Base-by-base conservation (phyloP, 2,888 invertebrate species). In the Troglohyphantes excavatus region DNA sequence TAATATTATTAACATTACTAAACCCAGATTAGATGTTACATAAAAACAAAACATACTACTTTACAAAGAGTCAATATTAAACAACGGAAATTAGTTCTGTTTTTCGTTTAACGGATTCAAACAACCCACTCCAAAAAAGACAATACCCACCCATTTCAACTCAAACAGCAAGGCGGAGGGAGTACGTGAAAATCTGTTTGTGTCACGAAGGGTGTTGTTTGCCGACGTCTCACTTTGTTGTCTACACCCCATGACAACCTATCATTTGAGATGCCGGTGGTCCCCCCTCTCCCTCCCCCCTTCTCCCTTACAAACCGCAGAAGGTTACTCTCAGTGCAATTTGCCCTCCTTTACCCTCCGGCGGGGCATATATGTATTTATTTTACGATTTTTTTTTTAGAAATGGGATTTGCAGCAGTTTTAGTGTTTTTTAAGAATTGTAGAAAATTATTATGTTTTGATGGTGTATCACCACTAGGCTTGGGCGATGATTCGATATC, bases 201-300 rank as follows among this genome's bases (percentile, higher is more conserved):
- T 63, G 65, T 75, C 53, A 46, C 46, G 27, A 19, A 59, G 85
- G 85, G 76, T 76, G 85, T 85, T 68, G 85, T 85, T 85, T 85
- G 76, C 67, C 63, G 87, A 81, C 81, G 73, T 29, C 81, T 88
- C 81, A 88, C 67, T 88, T 73, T 88, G 87, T 88, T 88, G 67
- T 88, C 81, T 70, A 59, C 73, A 81, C 81, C 87, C 81, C 53
- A 53, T 88, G 87, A 88, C 87, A 88, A 88, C 87, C 87, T 67
- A 81, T 88, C 87, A 81, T 88, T 88, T 75, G 72, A 46, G 65
- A 81, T 23, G 81, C 81, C 26, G 87, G 87, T 88, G 87, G 81
- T 87, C 87, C 53, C 5, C 19, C 19, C 19, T 19, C 17, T n/a
- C 11, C 27, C n/a, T 26, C 65, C 23, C 21, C 27, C n/a, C n/a